Conservation (phyloP, 2,888 invertebrate species). For the Lepetodrilus schrolli region DNA sequence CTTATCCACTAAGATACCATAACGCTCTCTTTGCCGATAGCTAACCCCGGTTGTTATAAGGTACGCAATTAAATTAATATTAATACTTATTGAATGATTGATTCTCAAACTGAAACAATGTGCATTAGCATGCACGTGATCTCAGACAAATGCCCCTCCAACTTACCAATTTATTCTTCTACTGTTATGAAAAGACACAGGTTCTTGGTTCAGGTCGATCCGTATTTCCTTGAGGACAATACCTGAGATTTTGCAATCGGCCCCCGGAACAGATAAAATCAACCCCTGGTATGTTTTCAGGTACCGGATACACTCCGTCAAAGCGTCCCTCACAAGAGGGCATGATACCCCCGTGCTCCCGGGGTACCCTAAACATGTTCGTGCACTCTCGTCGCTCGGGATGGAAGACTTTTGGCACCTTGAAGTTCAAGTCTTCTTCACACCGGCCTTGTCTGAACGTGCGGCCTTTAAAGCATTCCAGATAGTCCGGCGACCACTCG, state of each 20-base stretch:
- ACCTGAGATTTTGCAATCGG: neutral
- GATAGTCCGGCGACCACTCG: constrained; percentile 30
- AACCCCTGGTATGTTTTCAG: neutral
- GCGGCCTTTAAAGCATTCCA: neutral
- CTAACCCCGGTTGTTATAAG: no score
- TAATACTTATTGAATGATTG: no score
- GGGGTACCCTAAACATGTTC: constrained; percentile 32
- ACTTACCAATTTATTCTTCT: no score
- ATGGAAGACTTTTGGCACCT: constrained; percentile 7
- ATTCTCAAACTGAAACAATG: no score
- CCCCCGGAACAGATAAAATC: constrained; percentile 7
- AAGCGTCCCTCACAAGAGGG: constrained; percentile 6
- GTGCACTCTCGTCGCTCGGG: constrained; percentile 18
- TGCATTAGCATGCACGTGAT: no score
- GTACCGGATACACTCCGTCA: constrained; percentile 29
- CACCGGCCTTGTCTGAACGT: constrained; percentile 3
- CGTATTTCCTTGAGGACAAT: constrained; percentile 9
- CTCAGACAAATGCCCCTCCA: no score
- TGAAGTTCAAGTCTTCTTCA: neutral
- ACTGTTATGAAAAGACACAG: constrained; percentile 16
- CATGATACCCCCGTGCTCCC: neutral
- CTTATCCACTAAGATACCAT: no score
- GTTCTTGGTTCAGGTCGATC: constrained; percentile 4
- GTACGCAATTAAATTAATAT: no score
- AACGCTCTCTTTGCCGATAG: no score